Evolutionary conservation across 2,888 invertebrate species (phyloP).

Genomic region (Cataglyphis albicans): DNA sequence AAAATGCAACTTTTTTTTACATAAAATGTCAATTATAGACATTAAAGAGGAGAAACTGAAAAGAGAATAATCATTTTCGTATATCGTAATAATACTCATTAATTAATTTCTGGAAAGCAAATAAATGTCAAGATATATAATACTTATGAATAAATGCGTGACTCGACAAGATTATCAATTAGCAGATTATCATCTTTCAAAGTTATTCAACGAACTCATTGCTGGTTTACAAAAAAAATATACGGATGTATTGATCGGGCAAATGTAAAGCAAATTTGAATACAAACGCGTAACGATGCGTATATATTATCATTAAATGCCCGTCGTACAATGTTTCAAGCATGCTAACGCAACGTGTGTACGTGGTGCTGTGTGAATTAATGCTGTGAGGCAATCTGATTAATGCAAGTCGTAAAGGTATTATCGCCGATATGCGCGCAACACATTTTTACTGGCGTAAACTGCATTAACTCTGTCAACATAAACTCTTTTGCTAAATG

Average conservation of each 20-base stretch:
- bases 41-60: not conserved
- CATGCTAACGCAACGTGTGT: slow-evolving; percentile 30
- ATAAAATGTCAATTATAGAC: not conserved
- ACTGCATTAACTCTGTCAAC: slow-evolving; percentile 17
- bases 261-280: slow-evolving; percentile 29
- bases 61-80: not conserved
- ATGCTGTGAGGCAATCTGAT: slow-evolving; percentile 30
- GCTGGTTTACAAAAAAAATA: not conserved
- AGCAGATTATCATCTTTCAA: not conserved
- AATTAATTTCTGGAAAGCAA: not conserved
- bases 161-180: not conserved
- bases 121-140: not conserved
- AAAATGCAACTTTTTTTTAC: not conserved
- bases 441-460: slow-evolving; percentile 27
- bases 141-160: slow-evolving; percentile 7
- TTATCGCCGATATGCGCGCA: slow-evolving; percentile 31
- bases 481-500: slow-evolving; percentile 15
- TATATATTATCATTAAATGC: slow-evolving; percentile 38
- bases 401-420: slow-evolving; percentile 46
- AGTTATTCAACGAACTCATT: not conserved
- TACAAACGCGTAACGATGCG: slow-evolving; percentile 26
- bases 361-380: slow-evolving; percentile 34
- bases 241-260: slow-evolving; percentile 14
- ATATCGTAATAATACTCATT: not conserved
- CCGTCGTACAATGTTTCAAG: slow-evolving; percentile 31